Percentiles rank a stretch among this genome's conserved stretches.
phyloP scores from a whole-genome alignment of 2,113 vertebrate species.

The Oreotragus oreotragus region DNA sequence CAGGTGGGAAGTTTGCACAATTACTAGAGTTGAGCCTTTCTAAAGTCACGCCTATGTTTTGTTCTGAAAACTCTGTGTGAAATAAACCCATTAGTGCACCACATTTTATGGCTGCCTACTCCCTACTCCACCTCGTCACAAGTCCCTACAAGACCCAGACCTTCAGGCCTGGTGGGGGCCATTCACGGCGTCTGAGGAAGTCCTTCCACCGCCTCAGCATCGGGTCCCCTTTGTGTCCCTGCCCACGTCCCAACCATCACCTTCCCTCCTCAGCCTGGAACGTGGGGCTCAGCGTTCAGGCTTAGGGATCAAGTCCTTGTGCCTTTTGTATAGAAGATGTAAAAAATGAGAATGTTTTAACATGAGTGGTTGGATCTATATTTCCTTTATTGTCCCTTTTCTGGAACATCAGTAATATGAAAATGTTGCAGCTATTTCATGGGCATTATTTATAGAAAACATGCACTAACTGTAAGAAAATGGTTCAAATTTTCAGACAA shows the following conservation, averaged over 20 bases:
- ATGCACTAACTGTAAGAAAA: neutral
- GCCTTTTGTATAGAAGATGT: neutral
- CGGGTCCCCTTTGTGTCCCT: neutral
- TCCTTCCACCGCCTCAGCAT: neutral
- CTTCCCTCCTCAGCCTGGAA: neutral
- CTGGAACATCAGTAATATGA: neutral
- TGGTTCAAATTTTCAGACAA: neutral
- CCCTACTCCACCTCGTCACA: neutral
- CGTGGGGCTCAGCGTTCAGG: neutral
- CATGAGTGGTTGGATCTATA: neutral
- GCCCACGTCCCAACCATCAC: rapidly evolving
- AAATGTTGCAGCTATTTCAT: neutral
- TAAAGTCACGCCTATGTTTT: neutral
- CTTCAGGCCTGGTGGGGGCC: neutral
- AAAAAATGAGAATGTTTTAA: neutral
- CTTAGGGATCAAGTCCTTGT: neutral
- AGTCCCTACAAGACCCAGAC: neutral
- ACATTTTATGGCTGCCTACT: neutral
- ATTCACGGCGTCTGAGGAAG: neutral
- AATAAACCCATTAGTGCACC: neutral
- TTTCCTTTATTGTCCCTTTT: neutral
- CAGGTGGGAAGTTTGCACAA: neutral
- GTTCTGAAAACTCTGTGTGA: neutral
- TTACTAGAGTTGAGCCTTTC: neutral
- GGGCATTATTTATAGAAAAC: neutral